Base-by-base conservation (phyloP, 2,888 invertebrate species). In the Epistrophe grossulariae region DNA sequence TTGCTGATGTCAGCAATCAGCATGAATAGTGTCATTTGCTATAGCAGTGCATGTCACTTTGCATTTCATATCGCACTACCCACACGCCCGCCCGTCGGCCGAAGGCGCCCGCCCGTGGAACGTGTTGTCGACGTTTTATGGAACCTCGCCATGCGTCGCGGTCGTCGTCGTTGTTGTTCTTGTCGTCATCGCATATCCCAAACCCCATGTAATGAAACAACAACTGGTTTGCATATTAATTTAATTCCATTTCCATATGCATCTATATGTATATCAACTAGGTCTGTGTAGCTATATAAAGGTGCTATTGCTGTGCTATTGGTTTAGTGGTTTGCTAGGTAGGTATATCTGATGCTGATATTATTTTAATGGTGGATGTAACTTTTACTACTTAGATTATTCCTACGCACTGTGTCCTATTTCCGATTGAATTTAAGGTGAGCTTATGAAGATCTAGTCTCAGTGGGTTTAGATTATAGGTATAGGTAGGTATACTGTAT, bases 351-450 rank as follows among this genome's bases (percentile, higher is more conserved):
- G 52, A 70, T 70, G 74, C 17, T 52, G 76, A 60, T 66, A 50
- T 73, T 60, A 52, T 72, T 76, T 76, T 52, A 66, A 70, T 77
- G 60, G 76, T 60, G 66, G 52, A 80, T 80, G 77, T 62, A 55
- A 77, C 81, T 81, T 73, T 84, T 81, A 73, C 72, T 73, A 45
- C 48, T 81, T 68, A 73, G 81, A 80, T 70, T 70, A 38, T 80
- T 68, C 80, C 80, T 84, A 84, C 84, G 77, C 79, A 59, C 11
- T 40, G 84, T 80, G 84, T 80, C 84, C 84, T 80, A 84, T 84
- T 84, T 77, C 77, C 77, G 68, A 81, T 68, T 77, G 78, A 73
- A 82, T 66, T 77, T 82, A 70, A 79, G 79, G 74, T 66, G 71
- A 84, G 78, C 78, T 79, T 73, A 48, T 45, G 64, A 57, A 57